A percentile compares a stretch with the other conserved stretches of the same genome.
Conservation (phyloP, 2,113 vertebrate species). For the Malaclemys terrapin region DNA sequence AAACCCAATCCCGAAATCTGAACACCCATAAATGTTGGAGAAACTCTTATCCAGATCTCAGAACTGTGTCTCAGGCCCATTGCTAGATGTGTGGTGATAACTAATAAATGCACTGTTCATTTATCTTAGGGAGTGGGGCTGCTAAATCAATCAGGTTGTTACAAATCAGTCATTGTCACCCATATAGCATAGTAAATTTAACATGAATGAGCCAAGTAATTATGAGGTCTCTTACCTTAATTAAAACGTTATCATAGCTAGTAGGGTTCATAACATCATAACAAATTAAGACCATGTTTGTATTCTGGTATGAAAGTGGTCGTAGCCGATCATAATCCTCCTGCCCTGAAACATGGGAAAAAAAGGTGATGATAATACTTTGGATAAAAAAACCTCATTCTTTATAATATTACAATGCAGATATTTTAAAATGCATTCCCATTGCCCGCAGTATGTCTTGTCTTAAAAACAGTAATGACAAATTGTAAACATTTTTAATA, state of each 20-base stretch:
- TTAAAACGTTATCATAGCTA: slow-evolving; percentile 92
- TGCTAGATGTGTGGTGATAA: accelerated
- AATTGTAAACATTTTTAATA: background rate
- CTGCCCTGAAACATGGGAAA: slow-evolving; percentile 84
- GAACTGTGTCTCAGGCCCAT: background rate
- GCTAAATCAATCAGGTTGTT: background rate
- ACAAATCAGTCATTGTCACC: background rate
- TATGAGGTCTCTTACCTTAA: slow-evolving; percentile 85
- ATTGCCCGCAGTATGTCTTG: background rate
- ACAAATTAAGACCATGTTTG: slow-evolving; percentile 90
- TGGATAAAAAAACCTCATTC: background rate
- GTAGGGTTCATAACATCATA: slow-evolving; percentile 97
- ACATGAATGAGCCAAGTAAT: background rate
- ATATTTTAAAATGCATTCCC: background rate
- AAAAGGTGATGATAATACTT: background rate
- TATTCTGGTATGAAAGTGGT: slow-evolving; percentile 94
- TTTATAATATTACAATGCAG: background rate
- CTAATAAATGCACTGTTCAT: no score
- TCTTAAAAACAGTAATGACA: background rate
- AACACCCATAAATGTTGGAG: accelerated
- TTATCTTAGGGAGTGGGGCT: accelerated
- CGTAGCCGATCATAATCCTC: slow-evolving; percentile 95
- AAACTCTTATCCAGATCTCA: background rate
- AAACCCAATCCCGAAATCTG: background rate
- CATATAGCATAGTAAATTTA: background rate